Conservation (phyloP, 2,113 vertebrate genomes). For the Syngnathus typhle region DNA sequence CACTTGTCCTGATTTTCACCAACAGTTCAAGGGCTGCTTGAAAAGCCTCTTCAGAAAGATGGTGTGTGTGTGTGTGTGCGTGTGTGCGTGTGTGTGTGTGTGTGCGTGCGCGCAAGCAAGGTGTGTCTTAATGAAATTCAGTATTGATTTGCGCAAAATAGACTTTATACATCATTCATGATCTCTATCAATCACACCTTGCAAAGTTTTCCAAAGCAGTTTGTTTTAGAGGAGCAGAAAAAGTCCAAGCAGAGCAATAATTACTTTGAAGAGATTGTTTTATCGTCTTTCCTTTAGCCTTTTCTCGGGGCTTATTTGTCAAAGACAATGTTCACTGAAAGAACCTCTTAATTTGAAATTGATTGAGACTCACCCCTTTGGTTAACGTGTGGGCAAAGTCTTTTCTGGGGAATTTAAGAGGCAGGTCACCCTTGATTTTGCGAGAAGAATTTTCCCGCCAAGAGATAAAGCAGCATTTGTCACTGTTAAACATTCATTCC, state of each 20-base stretch:
- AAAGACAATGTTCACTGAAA: slow-evolving; percentile 67
- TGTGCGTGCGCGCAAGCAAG: slow-evolving; percentile 1
- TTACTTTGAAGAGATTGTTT: slow-evolving; percentile 68
- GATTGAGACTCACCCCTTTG: slow-evolving; percentile 58
- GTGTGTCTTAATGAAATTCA: slow-evolving; percentile 72
- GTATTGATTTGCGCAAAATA: slow-evolving; percentile 75
- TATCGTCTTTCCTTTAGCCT: slow-evolving; percentile 62
- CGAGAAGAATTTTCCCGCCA: slow-evolving; percentile 18
- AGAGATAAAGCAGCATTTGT: slow-evolving; percentile 40
- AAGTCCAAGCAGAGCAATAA: slow-evolving; percentile 62
- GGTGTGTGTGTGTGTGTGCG: slow-evolving; percentile 29
- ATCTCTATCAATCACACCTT: slow-evolving; percentile 73
- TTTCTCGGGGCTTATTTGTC: slow-evolving; percentile 68
- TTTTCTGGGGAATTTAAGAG: slow-evolving; percentile 50
- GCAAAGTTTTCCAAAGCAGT: slow-evolving; percentile 69
- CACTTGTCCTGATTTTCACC: slow-evolving; percentile 27
- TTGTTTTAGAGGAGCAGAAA: slow-evolving; percentile 58
- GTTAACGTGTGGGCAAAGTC: slow-evolving; percentile 37
- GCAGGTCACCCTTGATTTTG: slow-evolving; percentile 21
- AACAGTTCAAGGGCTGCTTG: slow-evolving; percentile 16
- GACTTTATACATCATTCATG: slow-evolving; percentile 81
- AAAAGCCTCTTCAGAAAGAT: slow-evolving; percentile 28
- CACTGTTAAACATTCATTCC: slow-evolving; percentile 23
- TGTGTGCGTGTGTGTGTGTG: slow-evolving; percentile 17
- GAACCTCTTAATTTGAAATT: slow-evolving; percentile 70